Base-by-base conservation (phyloP, 1,140 invertebrate genomes). In the Pseudomyrmex concolor region DNA sequence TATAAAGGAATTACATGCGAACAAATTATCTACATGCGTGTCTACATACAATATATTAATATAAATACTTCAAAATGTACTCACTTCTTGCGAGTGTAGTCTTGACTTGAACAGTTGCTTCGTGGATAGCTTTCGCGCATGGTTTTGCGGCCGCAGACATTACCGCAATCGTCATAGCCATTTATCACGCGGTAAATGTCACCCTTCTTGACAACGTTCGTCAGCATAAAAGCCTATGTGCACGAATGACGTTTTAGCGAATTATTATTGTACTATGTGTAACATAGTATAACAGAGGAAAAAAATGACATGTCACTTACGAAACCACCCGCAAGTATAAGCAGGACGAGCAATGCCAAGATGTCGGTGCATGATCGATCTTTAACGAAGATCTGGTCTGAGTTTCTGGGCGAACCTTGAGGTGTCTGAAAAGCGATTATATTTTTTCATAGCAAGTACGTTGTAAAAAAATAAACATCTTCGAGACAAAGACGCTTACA, bases 111-210 rank as follows among this genome's bases (percentile, higher is more conserved):
- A 96, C 94, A 45, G 86, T 90, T 51, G 95, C 94, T 82, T 94
- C 95, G 78, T 95, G 93, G 88, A 83, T 94, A 66, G 77, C 85
- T 90, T 55, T 92, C 87, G n/a, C 89, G 88, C 0, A 68, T 19
- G 9, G 93, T 95, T 34, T 93, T 84, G 62, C 92, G 94, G 7
- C 96, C 96, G 89, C 96, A 97, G 64, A 96, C 92, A 88, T 97
- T 96, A 2, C 95, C 96, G 89, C 95, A 96, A 86, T 96, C 95
- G 88, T 97, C 96, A 83, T 95, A 96, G 10, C 96, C 96, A 90
- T 96, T 95, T 51, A 96, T 90, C 13, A 97, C 91, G 22, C 96
- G 92, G 83, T 94, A 93, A 54, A 96, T 93, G 84, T 96, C 95
- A 4, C 95, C 95, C 84, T 96, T 92, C 57, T 91, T 92, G n/a